These are phyloP conservation scores for Alentia gelatinosa DNA, from an alignment of 2,888 invertebrate species.

Conservation along the genomic window DNA sequence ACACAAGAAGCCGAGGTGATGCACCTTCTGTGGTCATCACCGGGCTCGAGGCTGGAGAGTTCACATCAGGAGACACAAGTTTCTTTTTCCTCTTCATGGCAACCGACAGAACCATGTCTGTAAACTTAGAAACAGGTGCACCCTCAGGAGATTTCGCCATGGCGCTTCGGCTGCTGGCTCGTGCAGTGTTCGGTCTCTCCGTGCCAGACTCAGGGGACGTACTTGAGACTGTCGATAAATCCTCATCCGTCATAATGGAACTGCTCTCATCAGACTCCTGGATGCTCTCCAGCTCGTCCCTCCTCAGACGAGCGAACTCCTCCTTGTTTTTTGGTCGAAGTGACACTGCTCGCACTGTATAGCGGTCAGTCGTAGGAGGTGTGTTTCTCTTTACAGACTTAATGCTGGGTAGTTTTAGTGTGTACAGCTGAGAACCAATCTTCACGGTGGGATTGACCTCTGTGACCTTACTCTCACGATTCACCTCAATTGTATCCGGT, in stretches of 20 bases:
- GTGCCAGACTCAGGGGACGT: not conserved
- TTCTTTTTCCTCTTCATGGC: conserved; percentile 14
- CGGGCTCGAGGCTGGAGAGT: not conserved
- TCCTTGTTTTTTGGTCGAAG: not conserved
- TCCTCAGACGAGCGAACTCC: not conserved
- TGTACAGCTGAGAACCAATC: conserved; percentile 26
- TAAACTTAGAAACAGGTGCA: not conserved
- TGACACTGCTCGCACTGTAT: not conserved
- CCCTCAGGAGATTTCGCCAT: not conserved
- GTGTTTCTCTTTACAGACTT: not conserved
- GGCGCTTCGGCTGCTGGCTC: not conserved
- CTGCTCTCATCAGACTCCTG: not conserved
- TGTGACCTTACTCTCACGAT: not conserved
- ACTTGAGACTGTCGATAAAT: not conserved
- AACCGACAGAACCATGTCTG: not conserved
- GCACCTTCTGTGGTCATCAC: not conserved
- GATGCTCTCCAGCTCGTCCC: not conserved
- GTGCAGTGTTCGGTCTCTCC: not conserved
- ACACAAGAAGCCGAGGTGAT: not conserved
- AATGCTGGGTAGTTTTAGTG: conserved; percentile 6
- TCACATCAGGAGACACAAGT: not conserved
- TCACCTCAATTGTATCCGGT: conserved; percentile 3
- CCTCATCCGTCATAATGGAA: not conserved
- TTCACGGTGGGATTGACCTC: conserved; percentile 16
- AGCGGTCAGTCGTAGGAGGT: not conserved